Evolutionary conservation across 2,888 invertebrate species (phyloP), one percentile per base, ranked within the genome.

Genomic region (Spisula solida): DNA sequence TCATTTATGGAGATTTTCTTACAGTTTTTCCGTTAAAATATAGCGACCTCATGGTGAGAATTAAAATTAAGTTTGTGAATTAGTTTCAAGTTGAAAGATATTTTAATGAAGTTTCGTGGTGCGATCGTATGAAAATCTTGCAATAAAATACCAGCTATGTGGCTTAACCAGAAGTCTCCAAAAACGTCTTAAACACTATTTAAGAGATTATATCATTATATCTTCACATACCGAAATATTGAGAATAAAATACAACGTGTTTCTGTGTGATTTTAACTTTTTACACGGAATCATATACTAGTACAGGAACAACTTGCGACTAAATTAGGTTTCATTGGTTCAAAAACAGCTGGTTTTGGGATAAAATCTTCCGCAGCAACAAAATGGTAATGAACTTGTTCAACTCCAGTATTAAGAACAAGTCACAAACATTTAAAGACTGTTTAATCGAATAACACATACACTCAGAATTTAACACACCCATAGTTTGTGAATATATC

Each of bases 61-160:
- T 83, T 55, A 66, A 85, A 89, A 89, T 89, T 89, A 84, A 89
- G 84, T 89, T 89, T 87, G 51, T 70, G 79, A 83, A 80, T 87
- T 56, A 87, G 20, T 29, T 70, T 75, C 31, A 6, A 48, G 75
- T 83, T 83, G 51, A 47, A 29, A 51, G 34, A 83, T 75, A 83
- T 25, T 83, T 83, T 75, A 83, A 60, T 60, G 83, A 70, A 20
- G 34, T 51, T 0, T 51, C 83, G n/a, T 66, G 82, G 47, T 47
- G 82, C n/a, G 47, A 16, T 1, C n/a, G 47, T 82, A 82, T 82
- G 29, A 82, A 82, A 47, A 47, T 47, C 31, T 75, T 18, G 34
- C 75, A 16, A 75, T 31, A 31, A 75, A 75, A 75, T 75, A 16
- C 31, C 31, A 47, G 31, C 20, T 80, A 48, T 80, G 25, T 80